phyloP scores from a whole-genome alignment of 2,797 vertebrate genomes.

The Luscinia luscinia region DNA sequence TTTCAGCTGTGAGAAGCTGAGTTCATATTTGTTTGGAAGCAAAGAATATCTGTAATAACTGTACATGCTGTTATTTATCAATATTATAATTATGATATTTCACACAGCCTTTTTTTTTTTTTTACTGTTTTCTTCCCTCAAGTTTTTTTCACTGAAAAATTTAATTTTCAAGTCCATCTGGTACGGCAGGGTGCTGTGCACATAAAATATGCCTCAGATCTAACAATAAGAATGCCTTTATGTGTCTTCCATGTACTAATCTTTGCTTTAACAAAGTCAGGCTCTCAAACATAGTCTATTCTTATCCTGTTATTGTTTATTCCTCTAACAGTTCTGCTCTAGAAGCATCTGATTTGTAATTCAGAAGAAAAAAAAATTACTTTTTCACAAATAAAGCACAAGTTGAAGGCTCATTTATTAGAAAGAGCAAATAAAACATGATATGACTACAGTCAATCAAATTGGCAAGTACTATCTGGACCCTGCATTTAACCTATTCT shows the following conservation, averaged over 20 bases:
- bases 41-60: background rate
- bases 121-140: background rate
- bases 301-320: background rate
- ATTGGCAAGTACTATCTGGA: background rate
- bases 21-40: background rate
- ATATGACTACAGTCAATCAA: background rate
- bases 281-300: background rate
- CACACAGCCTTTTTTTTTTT: background rate
- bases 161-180: constrained; percentile 39
- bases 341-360: background rate
- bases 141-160: background rate
- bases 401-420: background rate
- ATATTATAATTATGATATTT: background rate
- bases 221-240: background rate
- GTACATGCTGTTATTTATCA: background rate
- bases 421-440: background rate
- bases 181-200: background rate
- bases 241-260: background rate
- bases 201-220: background rate
- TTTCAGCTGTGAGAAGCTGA: background rate
- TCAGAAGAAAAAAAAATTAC: background rate
- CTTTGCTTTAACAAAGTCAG: background rate
- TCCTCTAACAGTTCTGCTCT: background rate
- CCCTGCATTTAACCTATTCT: background rate
- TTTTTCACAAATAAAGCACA: background rate